phyloP scores from a whole-genome alignment of 37 sponge, comb jelly and placozoan genomes.

The Chondrosia reniformis region DNA sequence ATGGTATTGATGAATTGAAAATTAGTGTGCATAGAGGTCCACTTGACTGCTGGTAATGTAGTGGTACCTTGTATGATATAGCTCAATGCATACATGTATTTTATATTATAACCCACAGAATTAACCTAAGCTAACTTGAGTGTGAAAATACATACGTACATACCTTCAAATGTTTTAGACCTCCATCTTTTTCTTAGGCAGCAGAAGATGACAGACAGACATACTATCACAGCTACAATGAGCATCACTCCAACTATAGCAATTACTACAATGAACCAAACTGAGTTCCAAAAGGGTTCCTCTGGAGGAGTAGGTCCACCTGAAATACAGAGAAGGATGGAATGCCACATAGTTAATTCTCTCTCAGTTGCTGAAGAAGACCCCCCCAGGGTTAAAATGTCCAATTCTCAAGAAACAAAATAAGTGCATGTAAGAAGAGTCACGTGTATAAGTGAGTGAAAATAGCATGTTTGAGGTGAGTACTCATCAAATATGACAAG shows the following conservation, averaged over 20 bases:
- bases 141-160: background rate
- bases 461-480: no score
- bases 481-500: no score
- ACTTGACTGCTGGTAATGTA: no score
- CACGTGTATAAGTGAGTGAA: no score
- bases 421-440: no score
- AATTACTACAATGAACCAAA: constrained; percentile 12
- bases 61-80: no score
- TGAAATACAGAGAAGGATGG: background rate
- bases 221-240: background rate
- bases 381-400: no score
- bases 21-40: no score
- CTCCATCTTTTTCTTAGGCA: background rate
- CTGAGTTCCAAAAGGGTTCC: background rate
- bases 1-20: no score
- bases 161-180: background rate
- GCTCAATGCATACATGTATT: no score
- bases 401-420: no score
- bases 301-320: background rate
- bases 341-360: background rate
- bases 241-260: background rate
- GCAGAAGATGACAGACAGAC: background rate
- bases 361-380: background rate
- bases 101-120: no score
- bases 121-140: background rate